Evolutionary conservation across 2,888 invertebrate species (phyloP).

Genomic region (Hirudinaria manillensis): DNA sequence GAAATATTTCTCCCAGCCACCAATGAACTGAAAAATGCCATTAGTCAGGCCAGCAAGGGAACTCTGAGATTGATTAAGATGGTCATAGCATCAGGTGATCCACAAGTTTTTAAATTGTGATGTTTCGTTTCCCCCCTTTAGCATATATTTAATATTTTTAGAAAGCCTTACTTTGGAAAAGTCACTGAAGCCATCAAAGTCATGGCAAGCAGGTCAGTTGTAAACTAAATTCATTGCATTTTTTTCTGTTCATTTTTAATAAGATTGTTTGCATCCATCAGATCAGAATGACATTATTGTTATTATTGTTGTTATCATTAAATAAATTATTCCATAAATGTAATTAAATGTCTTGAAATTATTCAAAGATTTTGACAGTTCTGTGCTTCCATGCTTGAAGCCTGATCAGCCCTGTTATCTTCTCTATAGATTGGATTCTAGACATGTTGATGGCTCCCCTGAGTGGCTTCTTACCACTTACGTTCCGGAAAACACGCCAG

Average conservation of each 20-base stretch:
- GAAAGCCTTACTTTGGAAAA: slow-evolving; percentile 20
- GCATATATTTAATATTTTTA: slow-evolving; percentile 6
- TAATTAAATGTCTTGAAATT: background rate
- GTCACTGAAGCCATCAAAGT: background rate
- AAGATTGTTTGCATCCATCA: no score
- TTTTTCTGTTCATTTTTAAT: background rate
- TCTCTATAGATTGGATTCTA: slow-evolving; percentile 18
- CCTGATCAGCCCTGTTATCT: slow-evolving; percentile 13
- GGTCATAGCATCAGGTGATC: slow-evolving; percentile 1
- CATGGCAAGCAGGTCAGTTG: slow-evolving; percentile 8
- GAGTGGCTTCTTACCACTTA: slow-evolving; percentile 18
- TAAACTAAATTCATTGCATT: background rate
- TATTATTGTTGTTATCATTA: no score
- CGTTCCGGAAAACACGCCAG: slow-evolving; percentile 17
- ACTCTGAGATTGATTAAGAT: slow-evolving; percentile 17
- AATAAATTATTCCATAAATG: no score
- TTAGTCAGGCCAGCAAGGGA: slow-evolving; percentile 14
- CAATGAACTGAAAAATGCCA: slow-evolving; percentile 19
- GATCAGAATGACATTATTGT: no score
- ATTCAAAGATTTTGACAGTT: slow-evolving; percentile 13
- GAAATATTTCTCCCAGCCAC: slow-evolving; percentile 15
- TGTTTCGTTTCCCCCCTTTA: background rate
- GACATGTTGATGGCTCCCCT: slow-evolving; percentile 8
- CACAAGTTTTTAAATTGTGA: background rate
- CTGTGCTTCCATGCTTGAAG: slow-evolving; percentile 13